A percentile compares a stretch with the other conserved stretches of the same genome.
These are phyloP conservation scores for Oreochromis grahami DNA, from an alignment of 2,797 vertebrate genomes.

Conservation along the genomic window DNA sequence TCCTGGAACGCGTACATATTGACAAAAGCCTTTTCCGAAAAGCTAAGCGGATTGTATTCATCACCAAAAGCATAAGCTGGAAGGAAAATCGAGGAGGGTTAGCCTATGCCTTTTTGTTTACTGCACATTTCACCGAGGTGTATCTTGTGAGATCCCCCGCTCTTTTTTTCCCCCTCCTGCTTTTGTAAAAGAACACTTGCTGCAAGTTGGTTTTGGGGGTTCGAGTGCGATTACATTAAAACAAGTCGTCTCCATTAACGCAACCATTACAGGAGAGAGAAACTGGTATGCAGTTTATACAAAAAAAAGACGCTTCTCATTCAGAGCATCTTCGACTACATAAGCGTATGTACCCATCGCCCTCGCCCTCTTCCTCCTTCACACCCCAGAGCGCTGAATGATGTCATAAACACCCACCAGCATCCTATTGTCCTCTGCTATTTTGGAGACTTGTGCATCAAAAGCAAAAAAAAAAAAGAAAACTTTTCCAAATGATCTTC, in stretches of 20 bases:
- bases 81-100: conserved; percentile 11
- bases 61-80: conserved; percentile 49
- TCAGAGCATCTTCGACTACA: conserved; percentile 11
- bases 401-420: conserved; percentile 69
- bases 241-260: background rate
- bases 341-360: conserved; percentile 8
- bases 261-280: conserved; percentile 32
- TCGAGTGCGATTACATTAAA: background rate
- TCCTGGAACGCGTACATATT: conserved; percentile 51
- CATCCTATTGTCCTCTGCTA: conserved; percentile 43
- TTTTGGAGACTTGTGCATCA: conserved; percentile 55
- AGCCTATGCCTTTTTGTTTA: conserved; percentile 42
- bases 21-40: conserved; percentile 70
- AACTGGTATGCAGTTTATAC: conserved; percentile 27
- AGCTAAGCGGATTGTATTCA: conserved; percentile 56
- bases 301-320: background rate
- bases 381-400: conserved; percentile 56
- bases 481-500: conserved; percentile 40
- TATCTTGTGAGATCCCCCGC: conserved; percentile 19
- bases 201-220: conserved; percentile 15
- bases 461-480: conserved; percentile 7
- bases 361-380: conserved; percentile 46
- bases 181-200: conserved; percentile 56
- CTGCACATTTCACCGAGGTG: conserved; percentile 55
- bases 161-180: background rate